These are phyloP conservation scores for Fukomys damarensis DNA, from an alignment of 2,113 vertebrate species.

Conservation along the genomic window DNA sequence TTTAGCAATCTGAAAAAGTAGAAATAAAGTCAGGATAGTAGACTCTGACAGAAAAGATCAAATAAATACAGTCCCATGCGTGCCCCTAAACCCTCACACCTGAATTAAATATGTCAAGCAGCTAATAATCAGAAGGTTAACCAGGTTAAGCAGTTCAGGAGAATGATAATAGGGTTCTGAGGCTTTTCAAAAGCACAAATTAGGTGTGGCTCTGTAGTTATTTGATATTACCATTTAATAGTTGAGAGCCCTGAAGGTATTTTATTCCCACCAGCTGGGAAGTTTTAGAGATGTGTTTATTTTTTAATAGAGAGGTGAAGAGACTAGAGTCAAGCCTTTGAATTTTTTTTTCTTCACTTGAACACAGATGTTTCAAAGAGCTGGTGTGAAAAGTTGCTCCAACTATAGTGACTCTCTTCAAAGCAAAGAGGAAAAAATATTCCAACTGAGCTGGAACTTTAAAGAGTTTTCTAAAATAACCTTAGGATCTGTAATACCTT, in stretches of 20 bases:
- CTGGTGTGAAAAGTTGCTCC: slow-evolving; percentile 37
- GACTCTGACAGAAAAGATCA: slow-evolving; percentile 61
- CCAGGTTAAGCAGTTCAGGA: slow-evolving; percentile 66
- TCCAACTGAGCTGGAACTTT: slow-evolving; percentile 44
- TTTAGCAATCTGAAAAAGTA: slow-evolving; percentile 68
- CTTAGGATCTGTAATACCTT: slow-evolving; percentile 11
- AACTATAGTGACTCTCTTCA: slow-evolving; percentile 55
- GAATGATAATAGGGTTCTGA: slow-evolving; percentile 62
- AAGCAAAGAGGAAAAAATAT: slow-evolving; percentile 35
- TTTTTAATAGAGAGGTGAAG: slow-evolving; percentile 67
- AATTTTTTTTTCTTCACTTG: slow-evolving; percentile 36
- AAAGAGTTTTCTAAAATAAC: slow-evolving; percentile 38
- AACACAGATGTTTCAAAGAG: slow-evolving; percentile 72
- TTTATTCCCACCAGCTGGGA: slow-evolving; percentile 61
- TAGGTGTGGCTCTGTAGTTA: slow-evolving; percentile 71
- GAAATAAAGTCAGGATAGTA: slow-evolving; percentile 61
- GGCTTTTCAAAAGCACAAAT: slow-evolving; percentile 73
- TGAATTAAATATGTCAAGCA: slow-evolving; percentile 68
- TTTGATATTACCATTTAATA: slow-evolving; percentile 58
- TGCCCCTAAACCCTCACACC: not conserved
- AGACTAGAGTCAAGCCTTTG: slow-evolving; percentile 56
- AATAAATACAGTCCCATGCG: slow-evolving; percentile 35
- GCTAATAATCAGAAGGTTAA: slow-evolving; percentile 72
- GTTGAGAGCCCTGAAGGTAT: slow-evolving; percentile 2
- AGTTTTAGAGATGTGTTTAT: slow-evolving; percentile 61